Evolutionary conservation across 2,888 invertebrate species (phyloP).

Genomic region (Drosophila sordidula): DNA sequence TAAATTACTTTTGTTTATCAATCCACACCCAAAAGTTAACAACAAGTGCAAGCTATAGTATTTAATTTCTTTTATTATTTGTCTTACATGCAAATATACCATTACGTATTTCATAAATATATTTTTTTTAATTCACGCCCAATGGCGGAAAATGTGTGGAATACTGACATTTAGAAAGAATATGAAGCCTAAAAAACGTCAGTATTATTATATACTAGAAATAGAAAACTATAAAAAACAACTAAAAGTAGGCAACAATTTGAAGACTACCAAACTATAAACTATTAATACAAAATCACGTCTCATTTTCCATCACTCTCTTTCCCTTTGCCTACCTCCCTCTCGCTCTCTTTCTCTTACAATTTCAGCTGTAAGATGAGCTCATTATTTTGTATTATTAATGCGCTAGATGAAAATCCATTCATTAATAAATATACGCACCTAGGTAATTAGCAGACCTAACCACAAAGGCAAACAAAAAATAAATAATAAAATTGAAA

Average conservation of each 20-base stretch:
- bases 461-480: slow-evolving; percentile 9
- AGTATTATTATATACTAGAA: neutral
- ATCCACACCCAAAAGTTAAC: too few relatives aligned
- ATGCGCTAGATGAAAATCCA: slow-evolving; percentile 8
- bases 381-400: slow-evolving; percentile 26
- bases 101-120: too few relatives aligned
- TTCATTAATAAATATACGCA: slow-evolving; percentile 44
- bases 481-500: slow-evolving; percentile 1
- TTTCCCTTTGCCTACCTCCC: neutral
- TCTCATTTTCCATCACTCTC: neutral
- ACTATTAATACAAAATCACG: slow-evolving; percentile 6
- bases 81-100: neutral
- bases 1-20: too few relatives aligned
- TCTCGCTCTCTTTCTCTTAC: neutral
- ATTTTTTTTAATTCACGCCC: too few relatives aligned
- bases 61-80: neutral
- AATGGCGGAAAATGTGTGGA: too few relatives aligned
- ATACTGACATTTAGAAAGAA: too few relatives aligned
- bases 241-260: slow-evolving; percentile 43
- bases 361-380: slow-evolving; percentile 26
- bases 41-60: too few relatives aligned
- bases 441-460: slow-evolving; percentile 26
- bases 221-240: slow-evolving; percentile 3
- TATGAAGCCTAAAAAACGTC: too few relatives aligned
- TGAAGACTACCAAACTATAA: neutral